Conservation (phyloP, 2,113 vertebrate genomes). For the Hemibagrus wyckioides region DNA sequence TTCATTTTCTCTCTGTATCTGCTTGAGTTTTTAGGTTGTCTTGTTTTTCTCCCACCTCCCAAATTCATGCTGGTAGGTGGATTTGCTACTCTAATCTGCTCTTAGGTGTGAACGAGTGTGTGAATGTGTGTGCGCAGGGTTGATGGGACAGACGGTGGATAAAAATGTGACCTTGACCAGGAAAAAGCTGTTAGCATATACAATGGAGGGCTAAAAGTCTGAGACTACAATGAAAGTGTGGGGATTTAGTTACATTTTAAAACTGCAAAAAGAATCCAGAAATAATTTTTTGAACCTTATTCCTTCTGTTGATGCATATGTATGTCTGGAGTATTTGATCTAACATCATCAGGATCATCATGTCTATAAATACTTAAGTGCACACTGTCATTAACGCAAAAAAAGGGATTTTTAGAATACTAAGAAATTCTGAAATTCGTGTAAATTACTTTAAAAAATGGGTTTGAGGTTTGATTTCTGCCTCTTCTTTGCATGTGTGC, state of each 20-base stretch:
- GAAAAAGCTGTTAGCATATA: not conserved
- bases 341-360: too few relatives aligned
- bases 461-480: too few relatives aligned
- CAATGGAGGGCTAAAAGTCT: not conserved
- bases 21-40: not conserved
- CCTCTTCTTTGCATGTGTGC: too few relatives aligned
- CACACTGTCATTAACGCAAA: too few relatives aligned
- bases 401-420: too few relatives aligned
- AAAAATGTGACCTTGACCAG: not conserved
- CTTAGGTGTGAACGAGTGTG: not conserved
- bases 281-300: not conserved
- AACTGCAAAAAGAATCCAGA: not conserved
- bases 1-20: not conserved
- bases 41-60: not conserved
- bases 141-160: not conserved
- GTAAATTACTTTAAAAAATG: too few relatives aligned
- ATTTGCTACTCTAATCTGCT: not conserved
- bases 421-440: too few relatives aligned
- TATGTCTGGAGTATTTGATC: too few relatives aligned
- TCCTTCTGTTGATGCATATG: not conserved
- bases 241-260: not conserved
- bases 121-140: not conserved
- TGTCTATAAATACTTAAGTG: too few relatives aligned
- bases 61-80: not conserved
- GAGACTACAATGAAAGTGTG: not conserved